Conservation (phyloP, 2,113 vertebrate genomes). For the Proterorhinus semilunaris region DNA sequence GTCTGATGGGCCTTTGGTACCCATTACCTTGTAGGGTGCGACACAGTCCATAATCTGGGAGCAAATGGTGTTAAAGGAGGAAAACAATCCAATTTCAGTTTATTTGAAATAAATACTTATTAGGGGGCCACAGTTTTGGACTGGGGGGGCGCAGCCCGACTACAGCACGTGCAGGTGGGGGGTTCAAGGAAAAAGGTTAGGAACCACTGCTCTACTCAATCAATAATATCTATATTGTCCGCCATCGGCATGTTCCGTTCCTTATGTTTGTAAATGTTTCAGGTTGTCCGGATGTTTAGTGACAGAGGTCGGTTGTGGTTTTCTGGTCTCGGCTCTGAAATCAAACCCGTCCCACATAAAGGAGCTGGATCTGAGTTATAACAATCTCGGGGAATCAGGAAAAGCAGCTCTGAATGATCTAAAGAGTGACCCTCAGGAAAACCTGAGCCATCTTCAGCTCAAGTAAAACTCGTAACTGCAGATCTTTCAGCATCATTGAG, state of each 20-base stretch:
- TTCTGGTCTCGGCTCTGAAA: conserved; percentile 28
- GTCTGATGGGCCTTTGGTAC: no score
- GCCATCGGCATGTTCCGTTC: neutral
- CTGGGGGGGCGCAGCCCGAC: no score
- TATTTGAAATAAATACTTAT: no score
- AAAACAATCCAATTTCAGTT: no score
- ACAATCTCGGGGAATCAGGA: conserved; percentile 38
- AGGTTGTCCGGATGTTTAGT: conserved; percentile 61
- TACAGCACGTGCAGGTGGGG: no score
- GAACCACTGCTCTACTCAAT: no score
- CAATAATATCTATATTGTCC: neutral
- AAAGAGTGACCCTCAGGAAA: neutral
- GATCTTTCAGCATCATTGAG: neutral
- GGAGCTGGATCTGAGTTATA: conserved; percentile 63
- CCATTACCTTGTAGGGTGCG: no score
- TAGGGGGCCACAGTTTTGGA: no score
- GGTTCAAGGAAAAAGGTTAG: no score
- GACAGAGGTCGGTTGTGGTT: conserved; percentile 33
- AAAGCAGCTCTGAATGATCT: neutral
- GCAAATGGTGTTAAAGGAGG: no score
- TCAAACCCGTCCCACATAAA: conserved; percentile 35
- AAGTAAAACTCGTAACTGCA: conserved; percentile 15
- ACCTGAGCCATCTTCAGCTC: neutral
- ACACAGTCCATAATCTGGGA: no score
- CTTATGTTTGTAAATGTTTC: conserved; percentile 1